These are phyloP conservation scores for Bombus pascuorum DNA, from an alignment of 1,140 invertebrate genomes.

Conservation along the genomic window DNA sequence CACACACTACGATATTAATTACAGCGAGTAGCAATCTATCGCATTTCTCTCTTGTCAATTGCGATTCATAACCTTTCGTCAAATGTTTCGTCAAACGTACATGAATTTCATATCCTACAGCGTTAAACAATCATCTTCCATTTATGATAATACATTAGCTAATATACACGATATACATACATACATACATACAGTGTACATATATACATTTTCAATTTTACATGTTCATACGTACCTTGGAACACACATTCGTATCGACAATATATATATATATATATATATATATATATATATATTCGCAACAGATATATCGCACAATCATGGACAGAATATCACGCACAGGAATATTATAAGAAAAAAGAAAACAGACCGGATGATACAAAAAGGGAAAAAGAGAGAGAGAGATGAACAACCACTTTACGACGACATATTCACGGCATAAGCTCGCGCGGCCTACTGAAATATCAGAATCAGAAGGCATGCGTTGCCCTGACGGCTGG, in stretches of 20 bases:
- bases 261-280: too few relatives aligned
- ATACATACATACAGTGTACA: neutral
- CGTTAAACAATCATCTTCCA: neutral
- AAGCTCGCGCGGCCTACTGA: conserved; percentile 49
- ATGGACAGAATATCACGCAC: conserved; percentile 12
- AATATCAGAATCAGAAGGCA: conserved; percentile 51
- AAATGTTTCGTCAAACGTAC: neutral
- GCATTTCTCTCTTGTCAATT: neutral
- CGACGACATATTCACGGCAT: neutral
- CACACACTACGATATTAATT: neutral
- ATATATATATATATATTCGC: neutral
- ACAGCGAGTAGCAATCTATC: neutral
- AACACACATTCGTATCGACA: neutral
- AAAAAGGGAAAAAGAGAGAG: neutral
- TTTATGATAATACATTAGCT: neutral
- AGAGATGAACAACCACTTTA: neutral
- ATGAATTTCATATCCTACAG: neutral
- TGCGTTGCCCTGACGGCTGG: conserved; percentile 46
- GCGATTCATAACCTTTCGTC: neutral
- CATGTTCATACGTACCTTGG: conserved; percentile 26
- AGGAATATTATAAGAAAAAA: conserved; percentile 14
- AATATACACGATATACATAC: neutral
- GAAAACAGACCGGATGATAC: conserved; percentile 32
- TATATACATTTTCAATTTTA: conserved; percentile 1
- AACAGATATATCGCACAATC: conserved; percentile 6